Evolutionary conservation across 2,797 vertebrate species (phyloP).

Genomic region (Oreortyx pictus): DNA sequence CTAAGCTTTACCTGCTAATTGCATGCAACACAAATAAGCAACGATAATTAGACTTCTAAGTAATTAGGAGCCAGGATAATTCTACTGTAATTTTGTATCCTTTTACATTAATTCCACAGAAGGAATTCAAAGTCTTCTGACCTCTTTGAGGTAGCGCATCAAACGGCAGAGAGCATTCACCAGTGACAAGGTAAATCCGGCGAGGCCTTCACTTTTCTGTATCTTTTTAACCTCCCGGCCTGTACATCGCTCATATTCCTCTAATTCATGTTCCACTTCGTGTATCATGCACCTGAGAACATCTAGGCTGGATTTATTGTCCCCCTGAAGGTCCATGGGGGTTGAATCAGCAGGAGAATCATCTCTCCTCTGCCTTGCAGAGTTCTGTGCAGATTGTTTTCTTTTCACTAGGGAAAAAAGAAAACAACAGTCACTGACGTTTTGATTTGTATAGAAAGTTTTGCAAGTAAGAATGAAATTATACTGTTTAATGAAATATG

Average conservation of each 20-base stretch:
- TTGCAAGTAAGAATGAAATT: not conserved
- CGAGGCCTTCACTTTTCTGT: conserved; percentile 79
- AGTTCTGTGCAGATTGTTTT: conserved; percentile 40
- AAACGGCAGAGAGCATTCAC: conserved; percentile 88
- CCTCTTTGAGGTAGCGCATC: conserved; percentile 87
- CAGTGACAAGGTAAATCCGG: conserved; percentile 90
- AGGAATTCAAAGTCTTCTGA: conserved; percentile 62
- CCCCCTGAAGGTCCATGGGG: conserved; percentile 64
- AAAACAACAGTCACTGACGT: not conserved
- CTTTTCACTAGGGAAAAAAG: conserved; percentile 66
- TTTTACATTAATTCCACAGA: not conserved
- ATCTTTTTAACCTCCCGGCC: conserved; percentile 66
- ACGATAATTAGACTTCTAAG: not conserved
- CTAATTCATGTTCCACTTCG: conserved; percentile 88
- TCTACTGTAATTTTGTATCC: not conserved
- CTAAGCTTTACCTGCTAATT: not conserved
- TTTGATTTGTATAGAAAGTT: not conserved
- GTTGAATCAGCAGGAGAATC: conserved; percentile 41
- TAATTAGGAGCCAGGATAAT: not conserved
- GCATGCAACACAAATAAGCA: not conserved
- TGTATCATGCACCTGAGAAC: conserved; percentile 87
- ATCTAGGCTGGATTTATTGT: conserved; percentile 83
- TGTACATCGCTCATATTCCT: conserved; percentile 77
- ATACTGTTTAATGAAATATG: not conserved
- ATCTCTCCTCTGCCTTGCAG: conserved; percentile 43